phyloP scores from a whole-genome alignment of 1,140 invertebrate species.

The Zaprionus kolodkinae region DNA sequence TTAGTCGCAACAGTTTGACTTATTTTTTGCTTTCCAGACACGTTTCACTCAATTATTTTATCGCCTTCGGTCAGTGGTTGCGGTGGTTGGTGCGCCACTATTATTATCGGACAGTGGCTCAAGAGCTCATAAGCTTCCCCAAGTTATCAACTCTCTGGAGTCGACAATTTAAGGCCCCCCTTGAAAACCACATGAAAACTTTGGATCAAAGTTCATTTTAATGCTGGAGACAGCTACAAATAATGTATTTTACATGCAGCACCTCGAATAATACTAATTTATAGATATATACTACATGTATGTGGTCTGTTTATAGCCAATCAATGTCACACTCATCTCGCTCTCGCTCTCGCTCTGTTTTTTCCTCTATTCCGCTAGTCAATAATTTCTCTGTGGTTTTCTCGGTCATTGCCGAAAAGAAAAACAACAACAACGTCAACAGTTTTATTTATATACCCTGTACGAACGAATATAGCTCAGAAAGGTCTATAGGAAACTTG shows the following conservation, averaged over 20 bases:
- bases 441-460: constrained; percentile 31
- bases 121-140: constrained; percentile 29
- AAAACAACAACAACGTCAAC: constrained; percentile 20
- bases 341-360: neutral
- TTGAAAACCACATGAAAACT: neutral
- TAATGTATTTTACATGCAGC: neutral
- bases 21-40: constrained; percentile 43
- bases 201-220: neutral
- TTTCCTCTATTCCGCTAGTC: neutral
- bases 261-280: neutral
- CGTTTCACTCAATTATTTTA: constrained; percentile 42
- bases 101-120: constrained; percentile 42
- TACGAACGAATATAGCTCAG: neutral
- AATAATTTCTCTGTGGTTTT: constrained; percentile 21
- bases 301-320: constrained; percentile 1
- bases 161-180: neutral
- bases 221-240: neutral
- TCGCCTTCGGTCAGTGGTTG: constrained; percentile 1
- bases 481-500: constrained; percentile 5
- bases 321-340: constrained; percentile 14
- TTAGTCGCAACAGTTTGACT: neutral
- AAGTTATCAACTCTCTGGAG: constrained; percentile 24
- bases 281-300: neutral
- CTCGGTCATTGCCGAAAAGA: constrained; percentile 25
- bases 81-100: neutral